phyloP scores from a whole-genome alignment of 2,113 vertebrate species.

The Lycaon pictus region DNA sequence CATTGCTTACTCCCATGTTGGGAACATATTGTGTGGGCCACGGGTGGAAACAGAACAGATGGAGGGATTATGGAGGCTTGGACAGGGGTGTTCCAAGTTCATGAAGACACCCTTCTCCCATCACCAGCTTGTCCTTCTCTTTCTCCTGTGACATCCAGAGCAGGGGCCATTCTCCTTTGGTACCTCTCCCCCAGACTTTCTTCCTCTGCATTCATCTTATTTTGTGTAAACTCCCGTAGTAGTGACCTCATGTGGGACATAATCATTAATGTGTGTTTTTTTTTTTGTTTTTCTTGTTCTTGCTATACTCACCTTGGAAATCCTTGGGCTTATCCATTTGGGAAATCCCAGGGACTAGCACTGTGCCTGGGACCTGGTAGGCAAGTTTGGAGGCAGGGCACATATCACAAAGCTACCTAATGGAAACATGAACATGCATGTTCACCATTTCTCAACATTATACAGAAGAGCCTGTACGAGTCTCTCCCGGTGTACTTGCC shows the following conservation, averaged over 20 bases:
- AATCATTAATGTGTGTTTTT: too few species aligned
- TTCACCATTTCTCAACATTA: not conserved
- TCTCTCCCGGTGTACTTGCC: not conserved
- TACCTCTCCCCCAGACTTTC: not conserved
- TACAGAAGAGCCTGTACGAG: not conserved
- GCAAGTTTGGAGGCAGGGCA: not conserved
- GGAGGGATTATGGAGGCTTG: not conserved
- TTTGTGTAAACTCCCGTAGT: not conserved
- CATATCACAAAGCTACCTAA: not conserved
- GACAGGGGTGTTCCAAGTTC: not conserved
- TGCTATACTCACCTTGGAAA: not conserved
- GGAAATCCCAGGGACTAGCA: not conserved
- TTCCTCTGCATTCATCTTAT: not conserved
- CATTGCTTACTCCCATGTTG: not conserved
- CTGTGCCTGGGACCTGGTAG: not conserved
- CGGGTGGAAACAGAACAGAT: not conserved
- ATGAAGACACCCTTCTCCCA: not conserved
- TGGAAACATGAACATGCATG: not conserved
- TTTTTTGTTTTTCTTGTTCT: not conserved
- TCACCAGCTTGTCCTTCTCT: not conserved
- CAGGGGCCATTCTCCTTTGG: not conserved
- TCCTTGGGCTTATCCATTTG: not conserved
- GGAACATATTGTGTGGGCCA: not conserved
- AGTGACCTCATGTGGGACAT: not conserved
- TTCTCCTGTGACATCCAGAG: not conserved